These are phyloP conservation scores for Anguilla marmorata DNA, from an alignment of 2,797 vertebrate genomes.

Conservation along the genomic window DNA sequence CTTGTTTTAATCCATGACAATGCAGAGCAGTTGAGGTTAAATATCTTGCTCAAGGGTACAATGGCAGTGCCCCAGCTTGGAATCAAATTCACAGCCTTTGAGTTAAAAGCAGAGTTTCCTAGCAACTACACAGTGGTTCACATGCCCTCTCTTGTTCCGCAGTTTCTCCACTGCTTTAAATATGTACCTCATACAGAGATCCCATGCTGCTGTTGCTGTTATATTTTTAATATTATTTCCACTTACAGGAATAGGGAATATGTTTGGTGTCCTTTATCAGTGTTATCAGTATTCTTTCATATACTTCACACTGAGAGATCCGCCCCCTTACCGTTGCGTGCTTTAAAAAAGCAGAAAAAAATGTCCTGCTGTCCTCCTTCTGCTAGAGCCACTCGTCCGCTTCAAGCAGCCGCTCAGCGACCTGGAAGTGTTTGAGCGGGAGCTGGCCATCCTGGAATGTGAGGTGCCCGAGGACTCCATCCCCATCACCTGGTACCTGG, in stretches of 20 bases:
- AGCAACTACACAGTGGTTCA: background rate
- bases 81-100: background rate
- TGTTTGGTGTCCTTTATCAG: background rate
- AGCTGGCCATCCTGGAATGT: constrained; percentile 91
- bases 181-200: background rate
- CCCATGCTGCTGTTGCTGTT: background rate
- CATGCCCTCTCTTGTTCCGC: background rate
- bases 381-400: constrained; percentile 83
- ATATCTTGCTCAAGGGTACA: background rate
- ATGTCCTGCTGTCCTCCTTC: constrained; percentile 20
- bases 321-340: background rate
- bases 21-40: background rate
- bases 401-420: constrained; percentile 92
- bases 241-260: background rate
- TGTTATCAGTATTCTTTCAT: background rate
- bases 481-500: constrained; percentile 92
- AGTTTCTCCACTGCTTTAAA: background rate
- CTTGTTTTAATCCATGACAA: background rate
- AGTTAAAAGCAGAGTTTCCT: background rate
- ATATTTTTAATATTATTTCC: background rate
- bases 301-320: no score
- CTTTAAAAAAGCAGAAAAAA: constrained; percentile 5
- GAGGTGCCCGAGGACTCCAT: constrained; percentile 92
- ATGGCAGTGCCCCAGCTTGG: background rate
- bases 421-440: constrained; percentile 87